phyloP scores from a whole-genome alignment of 64 coral and sea anemone genomes.

The Catalaphyllia jardinei region DNA sequence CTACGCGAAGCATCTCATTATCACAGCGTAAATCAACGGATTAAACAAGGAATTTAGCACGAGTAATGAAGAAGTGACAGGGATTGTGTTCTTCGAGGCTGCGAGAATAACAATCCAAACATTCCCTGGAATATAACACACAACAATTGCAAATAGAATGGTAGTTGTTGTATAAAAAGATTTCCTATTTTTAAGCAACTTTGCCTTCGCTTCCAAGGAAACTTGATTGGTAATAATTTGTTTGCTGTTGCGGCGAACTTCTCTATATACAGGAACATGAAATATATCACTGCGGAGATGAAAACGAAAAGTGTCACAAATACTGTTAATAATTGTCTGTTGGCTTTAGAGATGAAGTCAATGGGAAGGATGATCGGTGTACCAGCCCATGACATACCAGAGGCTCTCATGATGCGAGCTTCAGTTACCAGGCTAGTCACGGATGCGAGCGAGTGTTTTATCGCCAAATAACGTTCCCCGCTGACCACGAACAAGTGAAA shows the following conservation, averaged over 20 bases:
- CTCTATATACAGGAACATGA: neutral
- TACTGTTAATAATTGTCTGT: neutral
- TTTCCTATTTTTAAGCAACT: neutral
- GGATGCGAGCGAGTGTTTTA: neutral
- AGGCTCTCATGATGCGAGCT: neutral
- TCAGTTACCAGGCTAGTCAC: neutral
- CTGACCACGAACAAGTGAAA: neutral
- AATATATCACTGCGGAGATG: neutral
- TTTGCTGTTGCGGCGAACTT: neutral
- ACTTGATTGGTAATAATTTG: neutral
- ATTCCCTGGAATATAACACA: neutral
- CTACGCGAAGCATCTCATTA: neutral
- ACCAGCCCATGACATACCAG: neutral
- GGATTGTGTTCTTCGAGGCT: neutral
- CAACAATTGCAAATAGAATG: neutral
- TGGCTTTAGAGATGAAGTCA: neutral
- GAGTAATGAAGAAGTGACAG: neutral
- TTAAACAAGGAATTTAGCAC: neutral
- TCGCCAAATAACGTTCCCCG: neutral
- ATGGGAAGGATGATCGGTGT: neutral
- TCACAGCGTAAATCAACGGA: neutral
- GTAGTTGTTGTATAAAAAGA: neutral
- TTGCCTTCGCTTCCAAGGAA: neutral
- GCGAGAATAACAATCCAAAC: neutral
- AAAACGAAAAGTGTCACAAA: neutral